Conservation (phyloP, 1,140 invertebrate genomes). For the Lamellibrachia luymesi region DNA sequence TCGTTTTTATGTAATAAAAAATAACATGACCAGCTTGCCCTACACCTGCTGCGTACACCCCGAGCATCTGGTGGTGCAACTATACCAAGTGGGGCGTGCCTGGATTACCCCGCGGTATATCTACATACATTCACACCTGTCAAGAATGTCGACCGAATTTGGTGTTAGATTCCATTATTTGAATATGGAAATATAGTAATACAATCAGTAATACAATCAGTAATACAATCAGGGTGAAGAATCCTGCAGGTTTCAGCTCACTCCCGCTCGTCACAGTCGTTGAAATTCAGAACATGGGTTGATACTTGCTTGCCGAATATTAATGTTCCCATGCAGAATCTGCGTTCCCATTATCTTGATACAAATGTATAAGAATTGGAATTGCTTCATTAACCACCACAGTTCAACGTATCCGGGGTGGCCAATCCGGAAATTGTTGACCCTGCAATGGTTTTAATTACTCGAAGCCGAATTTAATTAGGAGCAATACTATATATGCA, state of each 20-base stretch:
- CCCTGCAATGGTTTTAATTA: not conserved
- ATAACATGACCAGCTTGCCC: not conserved
- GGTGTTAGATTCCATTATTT: not conserved
- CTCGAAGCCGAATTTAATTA: not conserved
- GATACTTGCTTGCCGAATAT: not conserved
- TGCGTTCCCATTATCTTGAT: not conserved
- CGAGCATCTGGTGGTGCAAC: not conserved
- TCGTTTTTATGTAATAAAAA: not conserved
- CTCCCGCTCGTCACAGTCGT: not conserved
- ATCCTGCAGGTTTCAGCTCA: not conserved
- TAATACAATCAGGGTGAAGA: not conserved
- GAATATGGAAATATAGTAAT: not conserved
- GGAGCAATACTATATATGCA: not conserved
- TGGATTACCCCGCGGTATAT: not conserved
- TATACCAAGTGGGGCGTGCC: not conserved
- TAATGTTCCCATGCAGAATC: not conserved
- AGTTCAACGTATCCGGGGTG: not conserved
- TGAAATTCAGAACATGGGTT: not conserved
- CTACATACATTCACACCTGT: not conserved
- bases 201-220: not conserved
- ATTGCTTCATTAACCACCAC: not conserved
- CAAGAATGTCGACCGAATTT: not conserved
- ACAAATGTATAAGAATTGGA: not conserved
- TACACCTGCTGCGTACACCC: not conserved
- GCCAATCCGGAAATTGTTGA: not conserved